Evolutionary conservation across 1,140 invertebrate species (phyloP).

Genomic region (Bombus confusus): DNA sequence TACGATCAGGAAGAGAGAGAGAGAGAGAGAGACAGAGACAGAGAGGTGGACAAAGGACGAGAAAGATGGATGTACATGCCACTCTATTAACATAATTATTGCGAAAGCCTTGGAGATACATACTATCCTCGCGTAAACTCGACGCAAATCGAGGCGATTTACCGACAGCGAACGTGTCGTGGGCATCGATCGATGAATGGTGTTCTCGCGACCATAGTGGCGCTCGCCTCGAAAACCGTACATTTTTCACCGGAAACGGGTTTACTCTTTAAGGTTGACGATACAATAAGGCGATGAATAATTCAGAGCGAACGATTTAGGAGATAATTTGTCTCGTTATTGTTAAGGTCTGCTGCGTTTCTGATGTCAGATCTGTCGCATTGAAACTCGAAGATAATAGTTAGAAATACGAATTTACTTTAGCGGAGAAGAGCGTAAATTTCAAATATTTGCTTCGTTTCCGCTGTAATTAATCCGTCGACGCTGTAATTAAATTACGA

Average conservation of each 20-base stretch:
- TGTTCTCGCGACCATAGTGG: background rate
- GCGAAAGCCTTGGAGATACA: background rate
- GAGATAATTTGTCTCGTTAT: no score
- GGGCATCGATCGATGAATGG: background rate
- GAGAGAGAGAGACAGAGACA: background rate
- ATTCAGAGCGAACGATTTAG: no score
- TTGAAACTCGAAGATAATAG: no score
- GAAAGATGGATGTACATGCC: background rate
- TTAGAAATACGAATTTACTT: no score
- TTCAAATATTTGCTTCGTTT: no score
- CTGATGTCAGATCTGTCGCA: no score
- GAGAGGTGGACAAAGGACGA: background rate
- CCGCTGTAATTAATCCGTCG: no score
- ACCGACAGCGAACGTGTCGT: background rate
- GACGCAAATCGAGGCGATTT: background rate
- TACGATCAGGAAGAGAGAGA: background rate
- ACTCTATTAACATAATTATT: slow-evolving; percentile 35
- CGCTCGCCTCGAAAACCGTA: background rate
- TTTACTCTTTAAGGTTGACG: background rate
- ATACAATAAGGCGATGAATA: no score
- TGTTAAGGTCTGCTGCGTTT: no score
- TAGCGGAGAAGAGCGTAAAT: no score
- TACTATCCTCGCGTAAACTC: background rate
- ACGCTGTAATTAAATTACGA: no score
- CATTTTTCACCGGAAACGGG: background rate